Conservation (phyloP, 2,888 invertebrate species). For the Acrocera orbiculus region DNA sequence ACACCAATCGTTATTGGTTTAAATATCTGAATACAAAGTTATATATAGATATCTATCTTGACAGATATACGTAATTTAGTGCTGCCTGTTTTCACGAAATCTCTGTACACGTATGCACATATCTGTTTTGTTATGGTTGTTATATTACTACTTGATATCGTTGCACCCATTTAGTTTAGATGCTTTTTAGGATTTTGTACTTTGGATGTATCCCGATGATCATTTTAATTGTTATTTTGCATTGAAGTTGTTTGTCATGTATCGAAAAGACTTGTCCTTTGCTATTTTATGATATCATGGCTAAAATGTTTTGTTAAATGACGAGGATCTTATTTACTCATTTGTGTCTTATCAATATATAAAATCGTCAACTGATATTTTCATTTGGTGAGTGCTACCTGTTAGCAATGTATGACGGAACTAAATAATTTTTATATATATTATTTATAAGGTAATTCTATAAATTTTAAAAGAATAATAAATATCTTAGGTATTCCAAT, state of each 20-base stretch:
- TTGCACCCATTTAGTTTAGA: conserved; percentile 8
- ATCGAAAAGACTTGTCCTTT: not conserved
- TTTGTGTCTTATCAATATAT: conserved; percentile 8
- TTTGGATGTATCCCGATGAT: no score
- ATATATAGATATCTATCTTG: conserved; percentile 9
- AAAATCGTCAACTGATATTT: no score
- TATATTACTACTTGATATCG: not conserved
- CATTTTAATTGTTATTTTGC: no score
- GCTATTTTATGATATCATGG: conserved; percentile 8
- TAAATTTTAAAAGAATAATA: no score
- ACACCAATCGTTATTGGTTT: conserved; percentile 11
- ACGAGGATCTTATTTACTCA: conserved; percentile 11
- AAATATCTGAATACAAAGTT: conserved; percentile 8
- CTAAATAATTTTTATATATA: no score
- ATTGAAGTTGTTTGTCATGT: conserved; percentile 4
- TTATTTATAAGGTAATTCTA: no score
- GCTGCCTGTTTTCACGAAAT: conserved; percentile 12
- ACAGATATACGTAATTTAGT: conserved; percentile 13
- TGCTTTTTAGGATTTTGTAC: no score
- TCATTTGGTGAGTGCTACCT: no score
- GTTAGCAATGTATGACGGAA: no score
- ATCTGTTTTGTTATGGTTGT: conserved; percentile 4
- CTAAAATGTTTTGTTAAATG: conserved; percentile 7
- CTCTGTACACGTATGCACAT: conserved; percentile 3
- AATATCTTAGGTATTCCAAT: no score